These are phyloP conservation scores for Rafetus swinhoei DNA, from an alignment of 2,113 vertebrate species.

Conservation along the genomic window DNA sequence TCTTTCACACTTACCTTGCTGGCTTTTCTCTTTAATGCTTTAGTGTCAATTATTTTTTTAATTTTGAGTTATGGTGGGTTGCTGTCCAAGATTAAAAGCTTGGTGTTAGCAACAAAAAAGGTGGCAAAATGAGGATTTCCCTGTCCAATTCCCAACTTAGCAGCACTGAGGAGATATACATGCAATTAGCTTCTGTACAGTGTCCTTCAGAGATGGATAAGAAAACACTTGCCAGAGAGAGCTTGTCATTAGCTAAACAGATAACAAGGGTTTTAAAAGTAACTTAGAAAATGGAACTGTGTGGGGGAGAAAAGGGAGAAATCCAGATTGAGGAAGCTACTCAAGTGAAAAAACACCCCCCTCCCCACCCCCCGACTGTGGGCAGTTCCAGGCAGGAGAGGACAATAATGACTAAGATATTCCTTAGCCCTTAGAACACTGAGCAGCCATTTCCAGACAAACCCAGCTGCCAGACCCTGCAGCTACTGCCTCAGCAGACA, in stretches of 20 bases:
- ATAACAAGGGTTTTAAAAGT: not conserved
- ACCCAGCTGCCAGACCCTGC: not conserved
- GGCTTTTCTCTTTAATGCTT: not conserved
- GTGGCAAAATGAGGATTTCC: not conserved
- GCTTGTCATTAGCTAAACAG: not conserved
- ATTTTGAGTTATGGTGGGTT: conserved; percentile 6
- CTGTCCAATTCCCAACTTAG: conserved; percentile 33
- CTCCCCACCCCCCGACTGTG: not conserved
- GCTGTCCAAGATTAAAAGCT: conserved; percentile 11
- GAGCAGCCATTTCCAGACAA: fast-evolving
- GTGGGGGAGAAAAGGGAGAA: not conserved
- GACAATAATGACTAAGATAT: not conserved
- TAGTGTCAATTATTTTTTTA: not conserved
- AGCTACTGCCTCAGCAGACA: not conserved
- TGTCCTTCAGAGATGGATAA: not conserved
- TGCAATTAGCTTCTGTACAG: conserved; percentile 22
- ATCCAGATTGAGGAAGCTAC: not conserved
- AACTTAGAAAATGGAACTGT: not conserved
- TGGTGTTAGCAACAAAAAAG: not conserved
- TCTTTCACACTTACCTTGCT: not conserved
- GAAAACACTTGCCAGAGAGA: not conserved
- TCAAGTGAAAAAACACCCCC: not conserved
- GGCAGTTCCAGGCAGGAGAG: not conserved
- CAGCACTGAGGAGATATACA: conserved; percentile 30
- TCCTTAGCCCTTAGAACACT: not conserved